Evolutionary conservation across 2,113 vertebrate genomes (phyloP), one percentile per base, ranked within the genome.

Genomic region (Burhinus oedicnemus): DNA sequence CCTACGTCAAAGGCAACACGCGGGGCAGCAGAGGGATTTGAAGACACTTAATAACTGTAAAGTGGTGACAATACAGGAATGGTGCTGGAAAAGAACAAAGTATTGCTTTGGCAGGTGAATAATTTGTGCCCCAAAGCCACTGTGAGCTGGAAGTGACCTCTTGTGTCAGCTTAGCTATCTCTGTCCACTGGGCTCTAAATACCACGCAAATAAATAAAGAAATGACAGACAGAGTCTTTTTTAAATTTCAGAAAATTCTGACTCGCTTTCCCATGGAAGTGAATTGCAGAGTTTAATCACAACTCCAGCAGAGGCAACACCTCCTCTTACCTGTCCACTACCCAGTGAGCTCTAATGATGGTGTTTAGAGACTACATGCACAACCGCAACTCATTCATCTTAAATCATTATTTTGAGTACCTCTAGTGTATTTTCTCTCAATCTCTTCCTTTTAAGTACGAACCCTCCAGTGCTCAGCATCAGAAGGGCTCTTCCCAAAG

Each of bases 91-190:
- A 94, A 95, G 40, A 79, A 55, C 14, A 66, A 92, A 90, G 60
- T 76, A 77, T 80, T 72, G 36, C 75, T 83, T 90, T 85, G 84
- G 54, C 71, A 92, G 58, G 71, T 96, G 85, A 94, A 86, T 86
- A 93, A 93, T 90, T 93, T 90, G 66, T 4, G 25, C 85, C 87
- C 54, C 68, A 85, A 70, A 94, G 79, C 58, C 66, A 66, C 1
- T 22, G 55, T 75, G 79, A 97, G 60, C 51, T 68, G 72, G 76
- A 90, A 90, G 60, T 87, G 89, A 91, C 85, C 90, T 87, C 86
- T n/a, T 61, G 57, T 62, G 51, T 95, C 86, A 81, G 65, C 18
- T 83, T 60, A 83, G 78, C 45, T 38, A 1, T 61, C 69, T 79
- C 76, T 92, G 51, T 87, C 72, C 61, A 52, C 66, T 93, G 75